A percentile compares a stretch with the other conserved stretches of the same genome.
Conservation (phyloP, 2,888 invertebrate genomes). For the Hydraecia micacea region DNA sequence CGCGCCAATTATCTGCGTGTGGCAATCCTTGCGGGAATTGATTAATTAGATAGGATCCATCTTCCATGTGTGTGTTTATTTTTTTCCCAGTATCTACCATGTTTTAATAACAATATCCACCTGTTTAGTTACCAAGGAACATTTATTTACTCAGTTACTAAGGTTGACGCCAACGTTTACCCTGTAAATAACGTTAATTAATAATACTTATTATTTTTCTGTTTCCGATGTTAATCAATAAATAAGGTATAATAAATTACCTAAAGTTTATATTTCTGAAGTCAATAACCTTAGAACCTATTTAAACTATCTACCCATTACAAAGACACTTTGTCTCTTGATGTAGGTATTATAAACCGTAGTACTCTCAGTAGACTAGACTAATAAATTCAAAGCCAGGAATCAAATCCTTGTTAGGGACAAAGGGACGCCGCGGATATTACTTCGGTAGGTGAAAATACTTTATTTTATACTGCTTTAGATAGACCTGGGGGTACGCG, state of each 20-base stretch:
- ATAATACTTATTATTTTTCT: not conserved
- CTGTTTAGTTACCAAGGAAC: not conserved
- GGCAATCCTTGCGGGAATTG: not conserved
- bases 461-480: too few relatives aligned
- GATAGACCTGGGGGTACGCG: too few relatives aligned
- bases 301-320: not conserved
- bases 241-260: not conserved
- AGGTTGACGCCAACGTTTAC: not conserved
- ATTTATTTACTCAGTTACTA: too few relatives aligned
- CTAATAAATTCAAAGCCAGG: slow-evolving; percentile 19
- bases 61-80: not conserved
- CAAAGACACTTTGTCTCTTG: not conserved
- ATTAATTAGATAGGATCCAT: not conserved
- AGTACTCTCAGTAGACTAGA: slow-evolving; percentile 1
- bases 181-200: not conserved
- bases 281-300: not conserved
- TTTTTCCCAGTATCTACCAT: not conserved
- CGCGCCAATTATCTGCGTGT: slow-evolving; percentile 20
- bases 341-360: not conserved
- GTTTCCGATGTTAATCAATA: not conserved
- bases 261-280: not conserved
- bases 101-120: not conserved
- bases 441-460: not conserved
- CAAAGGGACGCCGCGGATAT: not conserved
- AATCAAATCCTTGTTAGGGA: slow-evolving; percentile 9